Evolutionary conservation across 53 echinoderm and acorn worm species (phyloP).

Genomic region (Astropecten irregularis): DNA sequence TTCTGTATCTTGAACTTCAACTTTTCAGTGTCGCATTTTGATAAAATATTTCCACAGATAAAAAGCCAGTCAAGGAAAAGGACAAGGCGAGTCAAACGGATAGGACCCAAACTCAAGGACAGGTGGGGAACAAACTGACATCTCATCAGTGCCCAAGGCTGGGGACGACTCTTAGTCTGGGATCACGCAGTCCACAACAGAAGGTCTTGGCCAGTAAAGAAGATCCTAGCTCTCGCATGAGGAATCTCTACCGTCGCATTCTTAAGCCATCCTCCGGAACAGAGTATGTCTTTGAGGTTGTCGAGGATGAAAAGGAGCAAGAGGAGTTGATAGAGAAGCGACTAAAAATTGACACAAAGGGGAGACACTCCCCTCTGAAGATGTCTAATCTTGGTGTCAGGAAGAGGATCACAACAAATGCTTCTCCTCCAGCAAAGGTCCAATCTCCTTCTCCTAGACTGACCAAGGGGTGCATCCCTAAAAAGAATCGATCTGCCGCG

Average conservation of each 20-base stretch:
- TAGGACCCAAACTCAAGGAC: not conserved
- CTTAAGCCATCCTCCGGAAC: conserved; percentile 58
- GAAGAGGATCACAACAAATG: not conserved
- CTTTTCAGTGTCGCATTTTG: no score
- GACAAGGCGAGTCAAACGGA: not conserved
- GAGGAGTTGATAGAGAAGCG: conserved; percentile 46
- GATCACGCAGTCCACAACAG: conserved; percentile 1
- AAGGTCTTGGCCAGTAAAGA: no score
- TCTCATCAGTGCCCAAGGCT: not conserved
- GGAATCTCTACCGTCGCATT: conserved; percentile 82
- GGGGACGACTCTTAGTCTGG: not conserved
- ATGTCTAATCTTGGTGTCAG: conserved; percentile 10
- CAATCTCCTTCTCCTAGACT: conserved; percentile 24
- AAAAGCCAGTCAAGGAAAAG: conserved; percentile 6
- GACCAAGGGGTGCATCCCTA: not conserved
- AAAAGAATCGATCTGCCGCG: not conserved
- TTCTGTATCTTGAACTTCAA: no score
- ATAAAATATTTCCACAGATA: conserved; percentile 19
- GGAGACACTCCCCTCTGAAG: conserved; percentile 18
- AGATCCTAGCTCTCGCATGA: conserved; percentile 75
- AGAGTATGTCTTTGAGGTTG: conserved; percentile 68
- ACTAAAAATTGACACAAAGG: not conserved
- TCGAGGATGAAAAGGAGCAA: conserved; percentile 62
- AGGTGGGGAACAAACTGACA: not conserved
- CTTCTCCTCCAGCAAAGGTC: not conserved